A percentile compares a stretch with the other conserved stretches of the same genome.
These are phyloP conservation scores for Eupithecia inturbata DNA, from an alignment of 2,888 invertebrate genomes.

Conservation along the genomic window DNA sequence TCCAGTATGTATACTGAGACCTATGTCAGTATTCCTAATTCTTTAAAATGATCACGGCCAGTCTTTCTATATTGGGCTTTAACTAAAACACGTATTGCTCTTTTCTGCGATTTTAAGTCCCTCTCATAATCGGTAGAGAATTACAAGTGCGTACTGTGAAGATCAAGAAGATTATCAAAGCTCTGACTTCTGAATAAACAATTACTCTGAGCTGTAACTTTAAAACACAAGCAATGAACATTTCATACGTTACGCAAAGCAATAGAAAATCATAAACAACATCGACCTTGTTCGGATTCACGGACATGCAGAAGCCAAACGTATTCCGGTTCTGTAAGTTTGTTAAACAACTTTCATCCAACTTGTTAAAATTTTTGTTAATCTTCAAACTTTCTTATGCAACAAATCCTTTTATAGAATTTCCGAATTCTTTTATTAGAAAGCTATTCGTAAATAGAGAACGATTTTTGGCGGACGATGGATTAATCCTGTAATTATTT, in stretches of 20 bases:
- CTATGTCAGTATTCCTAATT: too few relatives aligned
- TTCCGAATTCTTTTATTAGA: slow-evolving; percentile 26
- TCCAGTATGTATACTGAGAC: too few relatives aligned
- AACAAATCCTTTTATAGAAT: slow-evolving; percentile 22
- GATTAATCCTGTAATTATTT: not conserved
- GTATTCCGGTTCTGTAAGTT: slow-evolving; percentile 70
- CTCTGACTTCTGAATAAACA: too few relatives aligned
- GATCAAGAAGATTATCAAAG: not conserved
- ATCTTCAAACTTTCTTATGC: slow-evolving; percentile 41
- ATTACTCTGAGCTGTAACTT: not conserved
- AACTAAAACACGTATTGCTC: too few relatives aligned
- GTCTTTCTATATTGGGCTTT: too few relatives aligned
- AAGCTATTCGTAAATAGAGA: slow-evolving; percentile 23
- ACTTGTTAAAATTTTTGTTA: slow-evolving; percentile 58
- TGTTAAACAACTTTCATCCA: slow-evolving; percentile 75
- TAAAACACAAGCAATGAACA: slow-evolving; percentile 17
- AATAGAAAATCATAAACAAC: slow-evolving; percentile 57
- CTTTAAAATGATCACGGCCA: too few relatives aligned
- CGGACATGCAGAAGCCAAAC: slow-evolving; percentile 58
- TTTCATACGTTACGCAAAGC: slow-evolving; percentile 45
- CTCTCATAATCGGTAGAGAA: not conserved
- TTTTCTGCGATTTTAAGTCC: too few relatives aligned
- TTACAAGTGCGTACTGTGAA: not conserved
- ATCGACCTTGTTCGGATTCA: slow-evolving; percentile 59
- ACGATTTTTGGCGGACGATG: slow-evolving; percentile 17